Percentiles rank a stretch among this genome's conserved stretches.
These are phyloP conservation scores for Acomys russatus DNA, from an alignment of 2,797 vertebrate species.

Conservation along the genomic window DNA sequence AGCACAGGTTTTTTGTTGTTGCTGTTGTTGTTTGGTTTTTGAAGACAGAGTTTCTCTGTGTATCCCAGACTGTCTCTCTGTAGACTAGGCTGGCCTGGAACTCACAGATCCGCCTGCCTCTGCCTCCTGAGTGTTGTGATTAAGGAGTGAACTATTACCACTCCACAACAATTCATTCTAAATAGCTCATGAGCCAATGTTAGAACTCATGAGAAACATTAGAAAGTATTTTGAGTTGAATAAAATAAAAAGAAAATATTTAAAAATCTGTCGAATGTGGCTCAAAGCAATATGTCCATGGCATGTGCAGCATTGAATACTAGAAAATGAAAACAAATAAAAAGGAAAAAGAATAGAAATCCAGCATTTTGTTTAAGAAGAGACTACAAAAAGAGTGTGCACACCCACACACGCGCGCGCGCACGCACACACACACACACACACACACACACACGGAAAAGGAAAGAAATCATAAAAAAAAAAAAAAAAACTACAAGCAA, in stretches of 20 bases:
- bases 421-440: neutral
- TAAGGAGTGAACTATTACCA: neutral
- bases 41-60: neutral
- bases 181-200: neutral
- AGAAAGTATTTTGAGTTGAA: neutral
- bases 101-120: neutral
- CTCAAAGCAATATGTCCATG: neutral
- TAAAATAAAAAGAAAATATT: neutral
- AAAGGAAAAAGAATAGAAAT: neutral
- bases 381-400: neutral
- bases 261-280: neutral
- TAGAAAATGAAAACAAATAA: neutral
- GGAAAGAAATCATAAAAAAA: neutral
- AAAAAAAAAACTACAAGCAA: neutral
- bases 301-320: neutral
- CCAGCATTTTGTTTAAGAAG: neutral
- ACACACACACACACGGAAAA: neutral
- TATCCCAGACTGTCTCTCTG: neutral
- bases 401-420: neutral
- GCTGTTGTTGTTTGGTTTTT: neutral
- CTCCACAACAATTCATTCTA: neutral
- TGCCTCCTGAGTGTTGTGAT: neutral
- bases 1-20: neutral
- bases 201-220: neutral
- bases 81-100: neutral